A percentile compares a stretch with the other conserved stretches of the same genome.
phyloP scores from a whole-genome alignment of 2,797 vertebrate species.

The Amblyraja radiata region DNA sequence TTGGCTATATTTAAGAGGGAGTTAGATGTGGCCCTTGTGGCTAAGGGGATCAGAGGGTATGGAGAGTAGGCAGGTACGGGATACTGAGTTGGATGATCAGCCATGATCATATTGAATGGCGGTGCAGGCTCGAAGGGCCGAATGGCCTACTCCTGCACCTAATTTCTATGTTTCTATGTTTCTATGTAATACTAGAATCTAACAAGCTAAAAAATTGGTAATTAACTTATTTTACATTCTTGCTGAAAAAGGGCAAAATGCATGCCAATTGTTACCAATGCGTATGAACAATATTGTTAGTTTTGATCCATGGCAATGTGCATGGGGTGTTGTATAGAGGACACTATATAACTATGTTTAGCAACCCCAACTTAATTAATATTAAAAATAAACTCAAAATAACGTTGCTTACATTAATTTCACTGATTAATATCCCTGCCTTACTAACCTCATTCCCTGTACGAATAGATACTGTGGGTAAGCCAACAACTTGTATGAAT shows the following conservation, averaged over 20 bases:
- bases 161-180: too few species aligned
- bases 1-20: too few species aligned
- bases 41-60: too few species aligned
- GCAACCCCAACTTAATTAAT: neutral
- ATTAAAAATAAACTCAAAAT: neutral
- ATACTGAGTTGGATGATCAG: too few species aligned
- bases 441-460: neutral
- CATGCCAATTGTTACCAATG: neutral
- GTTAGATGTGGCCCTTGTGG: too few species aligned
- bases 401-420: neutral
- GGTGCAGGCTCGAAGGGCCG: too few species aligned
- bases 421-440: neutral
- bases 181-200: neutral
- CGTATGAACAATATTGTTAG: neutral
- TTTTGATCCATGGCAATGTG: neutral
- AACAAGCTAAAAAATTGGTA: neutral
- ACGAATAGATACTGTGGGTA: neutral
- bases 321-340: neutral
- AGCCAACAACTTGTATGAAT: neutral
- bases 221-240: neutral
- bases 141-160: too few species aligned
- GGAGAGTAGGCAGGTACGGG: too few species aligned
- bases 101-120: too few species aligned
- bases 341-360: neutral
- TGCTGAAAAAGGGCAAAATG: neutral